Evolutionary conservation across 2,113 vertebrate species (phyloP), one percentile per base, ranked within the genome.

Genomic region (Chunga burmeisteri): DNA sequence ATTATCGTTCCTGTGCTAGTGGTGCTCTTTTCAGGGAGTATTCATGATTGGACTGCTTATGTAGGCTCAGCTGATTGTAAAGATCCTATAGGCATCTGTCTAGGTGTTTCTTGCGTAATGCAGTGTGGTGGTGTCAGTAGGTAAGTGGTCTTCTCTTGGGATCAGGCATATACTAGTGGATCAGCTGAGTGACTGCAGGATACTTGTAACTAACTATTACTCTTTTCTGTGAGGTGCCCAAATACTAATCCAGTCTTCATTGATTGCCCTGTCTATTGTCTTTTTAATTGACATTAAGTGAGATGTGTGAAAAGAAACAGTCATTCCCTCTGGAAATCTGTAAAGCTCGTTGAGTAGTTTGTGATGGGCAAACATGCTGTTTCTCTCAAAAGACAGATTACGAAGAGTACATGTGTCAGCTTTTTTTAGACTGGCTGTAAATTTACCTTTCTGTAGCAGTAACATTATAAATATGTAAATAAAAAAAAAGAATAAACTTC

Each of bases 221-320:
- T 52, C 27, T 62, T 59, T 70, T 61, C 53, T 90, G 2, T 32
- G 56, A 74, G 21, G 13, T 63, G 23, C 11, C 42, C 8, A 67
- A n/a, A 50, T 55, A 46, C 40, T 83, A 59, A 87, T 92, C 34
- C 34, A 32, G 19, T 81, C 22, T 27, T 86, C 52, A 13, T 21
- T 52, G 70, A 46, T 63, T 50, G 22, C 63, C 78, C 21, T 86
- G 22, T 75, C 40, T 5, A 0, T 78, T 71, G 62, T 94, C 55
- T 75, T 74, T 87, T 80, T 86, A 78, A 91, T 36, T 71, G 61
- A 75, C 32, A 17, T 78, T 81, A 90, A 88, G 21, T 86, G 62
- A 73, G 10, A 6, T 80, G 22, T 79, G 14, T 82, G 36, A 26
- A 73, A 85, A 91, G 83, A 68, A 90, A 30, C 10, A n/a, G 53